Percentiles rank a stretch among this genome's conserved stretches.
These are phyloP conservation scores for Lycopodina hypogea DNA, from an alignment of 37 sponge, comb jelly and placozoan species.

Conservation along the genomic window DNA sequence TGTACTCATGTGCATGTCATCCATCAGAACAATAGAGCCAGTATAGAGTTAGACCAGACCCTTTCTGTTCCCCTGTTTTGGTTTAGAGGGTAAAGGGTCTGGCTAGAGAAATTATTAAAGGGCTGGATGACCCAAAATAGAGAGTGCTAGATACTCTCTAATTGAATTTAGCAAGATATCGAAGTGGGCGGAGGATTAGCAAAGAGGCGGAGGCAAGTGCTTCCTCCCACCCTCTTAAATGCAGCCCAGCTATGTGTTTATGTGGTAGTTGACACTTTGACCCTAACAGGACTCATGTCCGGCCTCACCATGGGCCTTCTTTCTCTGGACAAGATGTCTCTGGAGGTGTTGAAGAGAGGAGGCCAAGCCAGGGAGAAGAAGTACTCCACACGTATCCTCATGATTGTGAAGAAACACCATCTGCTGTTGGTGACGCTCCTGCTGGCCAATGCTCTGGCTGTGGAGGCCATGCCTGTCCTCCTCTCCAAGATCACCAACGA, in stretches of 20 bases:
- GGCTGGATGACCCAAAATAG: too few relatives aligned
- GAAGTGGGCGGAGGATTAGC: too few relatives aligned
- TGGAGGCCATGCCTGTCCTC: slow-evolving; percentile 83
- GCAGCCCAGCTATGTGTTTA: neutral
- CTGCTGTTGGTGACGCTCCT: slow-evolving; percentile 80
- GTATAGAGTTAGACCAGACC: too few relatives aligned
- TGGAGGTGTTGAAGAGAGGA: slow-evolving; percentile 66
- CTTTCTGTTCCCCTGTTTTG: too few relatives aligned
- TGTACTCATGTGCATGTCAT: too few relatives aligned
- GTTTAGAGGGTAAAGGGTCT: too few relatives aligned
- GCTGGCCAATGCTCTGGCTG: slow-evolving; percentile 79
- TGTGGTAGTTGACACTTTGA: neutral
- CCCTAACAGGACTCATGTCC: slow-evolving; percentile 67
- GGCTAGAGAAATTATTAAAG: too few relatives aligned
- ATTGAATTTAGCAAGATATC: too few relatives aligned
- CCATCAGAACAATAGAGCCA: too few relatives aligned
- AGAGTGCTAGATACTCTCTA: too few relatives aligned
- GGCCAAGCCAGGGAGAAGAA: slow-evolving; percentile 63
- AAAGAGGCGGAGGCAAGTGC: too few relatives aligned
- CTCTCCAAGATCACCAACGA: slow-evolving; percentile 71
- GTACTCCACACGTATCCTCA: slow-evolving; percentile 65
- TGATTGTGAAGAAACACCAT: slow-evolving; percentile 65
- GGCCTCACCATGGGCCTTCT: slow-evolving; percentile 89
- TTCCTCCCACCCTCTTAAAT: too few relatives aligned
- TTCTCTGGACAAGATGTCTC: slow-evolving; percentile 70